These are phyloP conservation scores for Drosophila hydei DNA, from an alignment of 1,140 invertebrate species.

Conservation along the genomic window DNA sequence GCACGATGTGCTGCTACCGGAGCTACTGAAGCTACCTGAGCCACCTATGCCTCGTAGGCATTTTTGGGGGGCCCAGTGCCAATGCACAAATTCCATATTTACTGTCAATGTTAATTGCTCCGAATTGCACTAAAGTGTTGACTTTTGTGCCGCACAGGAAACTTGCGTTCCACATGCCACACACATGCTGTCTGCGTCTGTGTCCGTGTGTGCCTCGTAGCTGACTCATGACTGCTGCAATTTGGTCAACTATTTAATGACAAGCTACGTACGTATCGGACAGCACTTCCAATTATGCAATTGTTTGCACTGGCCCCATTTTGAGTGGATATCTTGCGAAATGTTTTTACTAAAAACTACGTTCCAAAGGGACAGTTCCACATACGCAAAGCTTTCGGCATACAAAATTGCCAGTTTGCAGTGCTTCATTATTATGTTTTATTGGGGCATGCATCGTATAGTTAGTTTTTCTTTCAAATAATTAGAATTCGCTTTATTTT, in stretches of 20 bases:
- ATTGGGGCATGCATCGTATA: too few species aligned
- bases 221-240: constrained; percentile 26
- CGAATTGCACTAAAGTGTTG: constrained; percentile 78
- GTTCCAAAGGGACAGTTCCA: neutral
- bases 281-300: constrained; percentile 50
- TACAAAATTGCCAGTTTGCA: too few species aligned
- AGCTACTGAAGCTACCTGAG: constrained; percentile 23
- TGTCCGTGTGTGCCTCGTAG: neutral
- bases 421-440: too few species aligned
- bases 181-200: neutral
- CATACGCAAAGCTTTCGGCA: too few species aligned
- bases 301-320: constrained; percentile 29
- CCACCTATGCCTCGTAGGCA: constrained; percentile 62
- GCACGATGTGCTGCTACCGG: constrained; percentile 50
- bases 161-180: constrained; percentile 56
- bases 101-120: constrained; percentile 79
- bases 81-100: constrained; percentile 75
- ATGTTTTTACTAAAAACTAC: constrained; percentile 15
- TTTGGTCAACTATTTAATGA: constrained; percentile 53
- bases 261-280: constrained; percentile 37
- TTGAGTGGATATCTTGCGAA: constrained; percentile 26
- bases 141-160: constrained; percentile 72
- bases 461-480: too few species aligned
- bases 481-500: too few species aligned
- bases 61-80: constrained; percentile 52